Percentiles rank a stretch among this genome's conserved stretches.
Evolutionary conservation across 2,888 invertebrate genomes (phyloP).

Genomic region (Limnephilus auricula): DNA sequence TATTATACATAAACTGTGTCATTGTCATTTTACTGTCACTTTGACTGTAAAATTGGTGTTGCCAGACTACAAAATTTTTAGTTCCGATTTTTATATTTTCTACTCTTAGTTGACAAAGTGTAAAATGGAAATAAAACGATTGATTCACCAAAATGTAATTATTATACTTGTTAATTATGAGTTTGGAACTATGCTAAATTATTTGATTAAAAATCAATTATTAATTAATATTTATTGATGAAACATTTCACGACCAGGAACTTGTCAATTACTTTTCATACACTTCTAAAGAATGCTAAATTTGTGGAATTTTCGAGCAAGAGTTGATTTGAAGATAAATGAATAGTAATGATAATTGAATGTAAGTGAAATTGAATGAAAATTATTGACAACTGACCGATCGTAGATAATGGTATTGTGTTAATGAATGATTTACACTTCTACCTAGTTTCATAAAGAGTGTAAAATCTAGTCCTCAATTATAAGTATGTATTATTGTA

Average conservation of each 20-base stretch:
- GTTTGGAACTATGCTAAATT: neutral
- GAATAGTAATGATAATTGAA: neutral
- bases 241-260: slow-evolving; percentile 24
- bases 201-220: neutral
- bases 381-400: slow-evolving; percentile 38
- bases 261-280: slow-evolving; percentile 25
- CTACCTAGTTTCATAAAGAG: slow-evolving; percentile 36
- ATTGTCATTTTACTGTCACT: too few relatives aligned
- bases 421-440: slow-evolving; percentile 22
- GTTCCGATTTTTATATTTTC: too few relatives aligned
- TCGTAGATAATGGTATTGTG: slow-evolving; percentile 2
- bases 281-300: neutral
- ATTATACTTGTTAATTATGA: neutral
- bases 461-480: slow-evolving; percentile 46
- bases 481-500: slow-evolving; percentile 37
- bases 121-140: neutral
- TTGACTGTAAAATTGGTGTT: too few relatives aligned
- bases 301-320: neutral
- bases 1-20: too few relatives aligned
- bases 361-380: neutral
- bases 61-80: too few relatives aligned
- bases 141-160: neutral
- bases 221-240: neutral
- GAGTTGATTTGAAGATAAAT: neutral
- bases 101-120: too few relatives aligned